Base-by-base conservation (phyloP, 2,113 vertebrate genomes). In the Phaethornis superciliosus region DNA sequence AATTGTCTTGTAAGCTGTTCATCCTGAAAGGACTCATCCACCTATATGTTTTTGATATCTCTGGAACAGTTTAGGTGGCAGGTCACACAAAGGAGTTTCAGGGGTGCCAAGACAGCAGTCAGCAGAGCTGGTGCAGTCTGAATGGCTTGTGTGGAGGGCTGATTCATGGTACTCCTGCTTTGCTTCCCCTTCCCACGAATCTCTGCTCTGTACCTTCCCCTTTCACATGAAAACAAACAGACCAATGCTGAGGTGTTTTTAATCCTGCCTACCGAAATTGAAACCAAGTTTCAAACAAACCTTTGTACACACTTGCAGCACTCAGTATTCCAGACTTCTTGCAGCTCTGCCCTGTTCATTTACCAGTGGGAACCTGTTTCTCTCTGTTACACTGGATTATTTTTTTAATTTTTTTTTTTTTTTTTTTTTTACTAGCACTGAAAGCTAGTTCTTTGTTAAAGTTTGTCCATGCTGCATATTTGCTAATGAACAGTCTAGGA, bases 371-470 rank as follows among this genome's bases (percentile, higher is more conserved):
- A 94, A 52, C 1, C 0, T 33, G 52, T 16, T 81, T 33, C 21
- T 89, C 7, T 75, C 7, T 46, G 28, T 67, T 65, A 44, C 4
- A 8, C 27, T 30, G 72, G 13, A 11, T 23, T 22, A 23, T 40
- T 40, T 40, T 40, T 35, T 55, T 26, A 12, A 16, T 51, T 28
- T 28, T 9, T 12, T 28, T 51, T 28, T 6, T 27, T 49, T 56
- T 52, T 52, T 18, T 18, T 67, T 40, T 42, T 64, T 56, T 27
- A 14, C 33, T 49, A n/a, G 18, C 21, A 3, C 9, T 46, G 22
- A 76, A 93, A 79, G 23, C 26, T 76, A 30, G 0, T 69, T 82
- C 30, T 96, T 69, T 85, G 42, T 78, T 85, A 69, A 80, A 88
- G 80, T 40, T 77, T 5, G 40, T 46, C 26, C 15, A 10, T 69